Evolutionary conservation across 2,797 vertebrate species (phyloP).

Genomic region (Garrulus glandarius): DNA sequence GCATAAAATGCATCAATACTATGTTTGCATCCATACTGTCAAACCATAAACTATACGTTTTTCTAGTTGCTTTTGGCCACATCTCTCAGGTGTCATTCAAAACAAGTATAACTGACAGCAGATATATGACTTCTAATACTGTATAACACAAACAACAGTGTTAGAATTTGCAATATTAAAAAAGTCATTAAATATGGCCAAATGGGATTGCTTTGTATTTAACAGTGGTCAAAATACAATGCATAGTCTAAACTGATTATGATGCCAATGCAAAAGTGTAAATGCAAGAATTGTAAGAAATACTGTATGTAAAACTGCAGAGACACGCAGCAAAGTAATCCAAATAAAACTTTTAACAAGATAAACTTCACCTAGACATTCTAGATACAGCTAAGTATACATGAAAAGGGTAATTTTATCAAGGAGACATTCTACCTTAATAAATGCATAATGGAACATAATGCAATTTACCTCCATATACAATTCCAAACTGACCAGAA

Average conservation of each 20-base stretch:
- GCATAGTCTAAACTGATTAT: not conserved
- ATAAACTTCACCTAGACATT: not conserved
- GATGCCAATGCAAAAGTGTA: not conserved
- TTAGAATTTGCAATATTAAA: not conserved
- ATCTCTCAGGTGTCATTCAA: not conserved
- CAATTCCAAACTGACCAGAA: conserved; percentile 97
- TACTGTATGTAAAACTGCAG: not conserved
- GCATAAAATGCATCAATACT: not conserved
- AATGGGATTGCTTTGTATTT: not conserved
- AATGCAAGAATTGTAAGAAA: not conserved
- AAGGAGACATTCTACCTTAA: not conserved
- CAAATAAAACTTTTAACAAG: not conserved
- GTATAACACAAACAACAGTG: not conserved
- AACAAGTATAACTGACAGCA: not conserved
- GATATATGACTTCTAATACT: not conserved
- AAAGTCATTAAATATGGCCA: not conserved
- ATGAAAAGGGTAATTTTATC: not conserved
- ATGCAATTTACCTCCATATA: conserved; percentile 89
- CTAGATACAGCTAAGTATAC: not conserved
- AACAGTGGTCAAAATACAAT: not conserved
- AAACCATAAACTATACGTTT: not conserved
- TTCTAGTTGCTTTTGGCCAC: not conserved
- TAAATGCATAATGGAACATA: not conserved
- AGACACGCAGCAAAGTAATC: not conserved
- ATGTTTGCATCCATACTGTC: not conserved